A percentile compares a stretch with the other conserved stretches of the same genome.
Evolutionary conservation across 1,140 invertebrate genomes (phyloP).

Genomic region (Meloidogyne chitwoodi): DNA sequence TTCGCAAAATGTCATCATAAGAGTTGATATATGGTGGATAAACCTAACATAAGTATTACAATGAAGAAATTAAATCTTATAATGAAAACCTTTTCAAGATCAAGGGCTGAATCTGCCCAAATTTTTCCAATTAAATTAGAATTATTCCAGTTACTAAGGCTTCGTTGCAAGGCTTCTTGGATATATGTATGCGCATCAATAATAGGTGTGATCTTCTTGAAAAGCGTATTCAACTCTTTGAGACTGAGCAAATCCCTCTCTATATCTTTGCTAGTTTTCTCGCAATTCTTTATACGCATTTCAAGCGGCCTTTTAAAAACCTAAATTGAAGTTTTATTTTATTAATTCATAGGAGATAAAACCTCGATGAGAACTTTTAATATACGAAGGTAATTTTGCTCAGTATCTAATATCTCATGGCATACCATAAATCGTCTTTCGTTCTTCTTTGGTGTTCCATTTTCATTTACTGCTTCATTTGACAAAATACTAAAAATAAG

Average conservation of each 20-base stretch:
- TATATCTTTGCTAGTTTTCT: background rate
- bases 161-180: slow-evolving; percentile 1
- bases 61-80: background rate
- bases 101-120: slow-evolving; percentile 23
- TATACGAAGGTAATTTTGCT: slow-evolving; percentile 34
- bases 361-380: slow-evolving; percentile 24
- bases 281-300: background rate
- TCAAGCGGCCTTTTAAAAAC: slow-evolving; percentile 32
- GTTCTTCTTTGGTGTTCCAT: slow-evolving; percentile 31
- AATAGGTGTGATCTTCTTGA: slow-evolving; percentile 26
- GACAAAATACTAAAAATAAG: background rate
- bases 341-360: background rate
- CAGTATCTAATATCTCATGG: slow-evolving; percentile 34
- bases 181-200: slow-evolving; percentile 31
- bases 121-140: slow-evolving; percentile 25
- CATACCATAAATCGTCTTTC: slow-evolving; percentile 33
- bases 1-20: slow-evolving; percentile 23
- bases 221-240: slow-evolving; percentile 30
- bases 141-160: slow-evolving; percentile 12
- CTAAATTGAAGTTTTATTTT: slow-evolving; percentile 17
- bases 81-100: slow-evolving; percentile 12
- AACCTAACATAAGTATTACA: slow-evolving; percentile 14
- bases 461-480: slow-evolving; percentile 3
- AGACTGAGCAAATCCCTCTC: slow-evolving; percentile 11
- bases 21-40: slow-evolving; percentile 38